Conservation (phyloP, 1,140 invertebrate genomes). For the Asbolus verrucosus region DNA sequence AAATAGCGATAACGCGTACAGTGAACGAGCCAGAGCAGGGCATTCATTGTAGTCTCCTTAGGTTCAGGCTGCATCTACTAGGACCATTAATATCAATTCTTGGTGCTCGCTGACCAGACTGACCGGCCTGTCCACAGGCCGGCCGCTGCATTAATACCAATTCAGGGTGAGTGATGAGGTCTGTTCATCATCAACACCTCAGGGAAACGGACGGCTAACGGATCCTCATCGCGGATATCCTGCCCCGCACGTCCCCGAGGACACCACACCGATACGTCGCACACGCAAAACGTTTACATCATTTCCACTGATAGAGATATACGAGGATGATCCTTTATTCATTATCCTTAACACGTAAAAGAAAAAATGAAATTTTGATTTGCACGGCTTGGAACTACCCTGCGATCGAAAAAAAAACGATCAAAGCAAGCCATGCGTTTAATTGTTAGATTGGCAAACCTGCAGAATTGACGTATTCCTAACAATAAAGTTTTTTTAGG, state of each 20-base stretch:
- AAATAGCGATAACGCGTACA: constrained; percentile 61
- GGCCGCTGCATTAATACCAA: constrained; percentile 64
- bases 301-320: not conserved
- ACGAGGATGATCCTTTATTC: too few relatives aligned
- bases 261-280: constrained; percentile 49
- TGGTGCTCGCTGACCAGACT: constrained; percentile 54
- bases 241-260: constrained; percentile 45
- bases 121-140: constrained; percentile 61
- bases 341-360: too few relatives aligned
- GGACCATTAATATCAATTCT: constrained; percentile 64
- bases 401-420: too few relatives aligned
- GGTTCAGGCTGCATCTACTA: constrained; percentile 45
- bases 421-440: too few relatives aligned
- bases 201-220: constrained; percentile 46
- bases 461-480: too few relatives aligned
- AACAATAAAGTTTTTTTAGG: too few relatives aligned
- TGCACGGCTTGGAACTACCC: too few relatives aligned
- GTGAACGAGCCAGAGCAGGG: constrained; percentile 44
- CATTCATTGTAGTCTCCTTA: constrained; percentile 51
- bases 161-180: constrained; percentile 63
- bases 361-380: too few relatives aligned
- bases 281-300: constrained; percentile 36
- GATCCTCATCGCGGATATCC: constrained; percentile 54
- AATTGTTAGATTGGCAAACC: too few relatives aligned
- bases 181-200: constrained; percentile 61